A percentile compares a stretch with the other conserved stretches of the same genome.
Evolutionary conservation across 2,113 vertebrate species (phyloP).

Genomic region (Hemichromis elongatus): DNA sequence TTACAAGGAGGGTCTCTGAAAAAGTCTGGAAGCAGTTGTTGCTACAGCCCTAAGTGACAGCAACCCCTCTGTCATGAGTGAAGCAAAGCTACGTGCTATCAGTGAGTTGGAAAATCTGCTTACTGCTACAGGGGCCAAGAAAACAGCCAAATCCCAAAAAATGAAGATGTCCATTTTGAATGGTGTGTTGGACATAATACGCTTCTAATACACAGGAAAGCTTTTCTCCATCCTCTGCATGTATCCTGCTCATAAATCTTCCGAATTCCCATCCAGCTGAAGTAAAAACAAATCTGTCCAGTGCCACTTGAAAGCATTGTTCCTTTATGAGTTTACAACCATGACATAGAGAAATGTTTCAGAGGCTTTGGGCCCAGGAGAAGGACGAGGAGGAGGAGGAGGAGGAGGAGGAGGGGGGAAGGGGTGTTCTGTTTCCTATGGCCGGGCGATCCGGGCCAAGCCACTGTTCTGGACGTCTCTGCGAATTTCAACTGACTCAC

Average conservation of each 20-base stretch:
- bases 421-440: conserved; percentile 23
- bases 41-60: not conserved
- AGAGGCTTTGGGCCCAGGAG: conserved; percentile 19
- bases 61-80: conserved; percentile 6
- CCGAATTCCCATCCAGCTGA: conserved; percentile 17
- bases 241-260: conserved; percentile 45
- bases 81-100: conserved; percentile 22
- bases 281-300: conserved; percentile 52
- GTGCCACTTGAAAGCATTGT: conserved; percentile 60
- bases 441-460: conserved; percentile 22
- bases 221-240: not conserved
- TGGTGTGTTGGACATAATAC: not conserved
- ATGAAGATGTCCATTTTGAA: conserved; percentile 15
- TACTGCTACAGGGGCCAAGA: not conserved
- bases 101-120: conserved; percentile 10
- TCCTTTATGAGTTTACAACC: conserved; percentile 53
- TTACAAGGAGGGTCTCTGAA: conserved; percentile 7
- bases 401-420: no score
- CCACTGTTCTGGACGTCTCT: conserved; percentile 49
- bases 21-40: not conserved
- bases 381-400: not conserved
- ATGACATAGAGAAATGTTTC: conserved; percentile 50
- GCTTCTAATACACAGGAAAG: conserved; percentile 19
- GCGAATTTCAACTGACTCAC: conserved; percentile 20
- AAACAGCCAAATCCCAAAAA: conserved; percentile 6